A percentile compares a stretch with the other conserved stretches of the same genome.
Conservation (phyloP, 1,140 invertebrate genomes). For the Pentalonia nigronervosa region DNA sequence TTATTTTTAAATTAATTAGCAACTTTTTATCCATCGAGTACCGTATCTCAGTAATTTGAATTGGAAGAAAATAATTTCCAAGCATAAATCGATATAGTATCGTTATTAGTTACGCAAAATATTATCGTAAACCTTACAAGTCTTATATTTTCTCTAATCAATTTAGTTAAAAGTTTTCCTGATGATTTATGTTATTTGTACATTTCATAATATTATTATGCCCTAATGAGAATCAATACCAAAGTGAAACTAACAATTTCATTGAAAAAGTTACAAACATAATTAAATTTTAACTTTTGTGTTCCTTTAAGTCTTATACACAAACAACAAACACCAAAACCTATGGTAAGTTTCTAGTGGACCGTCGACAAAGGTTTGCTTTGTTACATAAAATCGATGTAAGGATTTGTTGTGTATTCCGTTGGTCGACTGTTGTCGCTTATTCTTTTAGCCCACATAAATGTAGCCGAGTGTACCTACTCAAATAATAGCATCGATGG, state of each 20-base stretch:
- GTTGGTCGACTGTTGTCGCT: neutral
- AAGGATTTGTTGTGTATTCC: neutral
- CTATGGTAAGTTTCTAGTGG: neutral
- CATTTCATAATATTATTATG: neutral
- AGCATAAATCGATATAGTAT: neutral
- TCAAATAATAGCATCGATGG: neutral
- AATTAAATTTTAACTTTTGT: neutral
- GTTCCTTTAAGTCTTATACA: neutral
- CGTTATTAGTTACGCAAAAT: neutral
- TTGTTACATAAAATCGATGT: neutral
- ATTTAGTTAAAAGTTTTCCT: neutral
- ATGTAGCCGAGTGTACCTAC: neutral
- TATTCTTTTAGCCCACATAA: neutral
- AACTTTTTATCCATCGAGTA: neutral
- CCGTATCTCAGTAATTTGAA: neutral
- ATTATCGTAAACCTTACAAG: neutral
- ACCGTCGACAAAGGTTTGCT: neutral
- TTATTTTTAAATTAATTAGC: neutral
- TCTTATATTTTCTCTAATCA: neutral
- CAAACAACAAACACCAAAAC: neutral
- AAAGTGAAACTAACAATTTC: neutral
- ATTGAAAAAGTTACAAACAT: neutral
- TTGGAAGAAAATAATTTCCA: neutral
- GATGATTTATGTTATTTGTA: slow-evolving; percentile 9
- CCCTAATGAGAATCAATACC: neutral